Evolutionary conservation across 2,113 vertebrate species (phyloP).

Genomic region (Oxyura jamaicensis): DNA sequence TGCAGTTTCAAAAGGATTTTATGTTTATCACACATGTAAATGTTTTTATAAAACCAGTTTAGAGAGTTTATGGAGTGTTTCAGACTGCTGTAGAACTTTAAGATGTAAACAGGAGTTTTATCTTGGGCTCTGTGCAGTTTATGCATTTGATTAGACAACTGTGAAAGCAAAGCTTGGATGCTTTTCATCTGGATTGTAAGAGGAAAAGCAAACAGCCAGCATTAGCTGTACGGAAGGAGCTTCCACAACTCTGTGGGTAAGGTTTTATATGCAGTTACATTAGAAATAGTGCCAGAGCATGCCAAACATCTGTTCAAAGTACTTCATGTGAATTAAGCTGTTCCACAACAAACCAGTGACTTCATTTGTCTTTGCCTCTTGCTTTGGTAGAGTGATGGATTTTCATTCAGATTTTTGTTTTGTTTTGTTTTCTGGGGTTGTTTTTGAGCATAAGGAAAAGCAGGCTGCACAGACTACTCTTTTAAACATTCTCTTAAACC

Average conservation of each 20-base stretch:
- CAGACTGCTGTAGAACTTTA: background rate
- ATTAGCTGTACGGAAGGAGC: background rate
- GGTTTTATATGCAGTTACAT: background rate
- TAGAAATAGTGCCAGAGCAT: background rate
- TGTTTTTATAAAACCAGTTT: background rate
- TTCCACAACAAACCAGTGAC: constrained; percentile 41
- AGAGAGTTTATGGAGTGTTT: background rate
- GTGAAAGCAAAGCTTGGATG: background rate
- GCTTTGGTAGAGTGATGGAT: background rate
- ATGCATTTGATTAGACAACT: background rate
- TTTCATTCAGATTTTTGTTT: background rate
- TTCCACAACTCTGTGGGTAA: background rate
- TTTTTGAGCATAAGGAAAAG: background rate
- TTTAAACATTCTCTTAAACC: background rate
- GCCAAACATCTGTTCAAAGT: background rate
- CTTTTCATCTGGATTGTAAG: background rate
- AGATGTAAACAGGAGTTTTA: background rate
- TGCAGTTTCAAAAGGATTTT: background rate
- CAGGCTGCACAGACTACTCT: background rate
- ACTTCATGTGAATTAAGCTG: constrained; percentile 8
- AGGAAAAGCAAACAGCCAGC: background rate
- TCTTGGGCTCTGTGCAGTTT: background rate
- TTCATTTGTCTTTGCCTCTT: background rate
- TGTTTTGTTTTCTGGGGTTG: background rate
- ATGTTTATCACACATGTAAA: background rate